These are phyloP conservation scores for Pardosa pseudoannulata DNA, from an alignment of 2,888 invertebrate species.

Conservation along the genomic window DNA sequence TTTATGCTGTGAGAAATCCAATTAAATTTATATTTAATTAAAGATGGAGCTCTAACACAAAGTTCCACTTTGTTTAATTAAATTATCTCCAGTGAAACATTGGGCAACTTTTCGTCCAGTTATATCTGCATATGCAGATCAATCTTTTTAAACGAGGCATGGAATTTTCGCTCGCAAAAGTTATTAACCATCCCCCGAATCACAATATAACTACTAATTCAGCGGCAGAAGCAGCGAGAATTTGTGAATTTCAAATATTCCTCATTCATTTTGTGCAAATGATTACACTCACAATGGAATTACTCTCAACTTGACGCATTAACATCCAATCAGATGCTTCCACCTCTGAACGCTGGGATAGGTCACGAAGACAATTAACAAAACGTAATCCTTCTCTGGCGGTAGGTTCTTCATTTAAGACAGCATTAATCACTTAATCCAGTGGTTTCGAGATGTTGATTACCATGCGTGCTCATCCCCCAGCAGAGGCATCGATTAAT, in stretches of 20 bases:
- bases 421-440: conserved; percentile 7
- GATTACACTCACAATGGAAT: conserved; percentile 2
- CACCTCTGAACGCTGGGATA: neutral
- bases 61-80: too few species aligned
- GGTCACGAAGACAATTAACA: neutral
- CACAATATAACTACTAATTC: too few species aligned
- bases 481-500: neutral
- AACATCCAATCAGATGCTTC: conserved; percentile 15
- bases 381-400: conserved; percentile 4
- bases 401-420: neutral
- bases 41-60: too few species aligned
- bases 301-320: neutral
- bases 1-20: too few species aligned
- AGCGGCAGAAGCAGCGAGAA: neutral
- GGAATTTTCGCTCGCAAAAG: too few species aligned
- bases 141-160: too few species aligned
- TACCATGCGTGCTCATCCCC: neutral
- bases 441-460: conserved; percentile 11
- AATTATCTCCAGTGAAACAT: too few species aligned
- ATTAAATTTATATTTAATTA: too few species aligned
- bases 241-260: neutral
- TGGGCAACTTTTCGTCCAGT: too few species aligned
- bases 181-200: too few species aligned
- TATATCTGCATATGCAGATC: too few species aligned
- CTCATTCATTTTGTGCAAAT: neutral